phyloP scores from a whole-genome alignment of 2,113 vertebrate genomes.

The Mohoua ochrocephala region DNA sequence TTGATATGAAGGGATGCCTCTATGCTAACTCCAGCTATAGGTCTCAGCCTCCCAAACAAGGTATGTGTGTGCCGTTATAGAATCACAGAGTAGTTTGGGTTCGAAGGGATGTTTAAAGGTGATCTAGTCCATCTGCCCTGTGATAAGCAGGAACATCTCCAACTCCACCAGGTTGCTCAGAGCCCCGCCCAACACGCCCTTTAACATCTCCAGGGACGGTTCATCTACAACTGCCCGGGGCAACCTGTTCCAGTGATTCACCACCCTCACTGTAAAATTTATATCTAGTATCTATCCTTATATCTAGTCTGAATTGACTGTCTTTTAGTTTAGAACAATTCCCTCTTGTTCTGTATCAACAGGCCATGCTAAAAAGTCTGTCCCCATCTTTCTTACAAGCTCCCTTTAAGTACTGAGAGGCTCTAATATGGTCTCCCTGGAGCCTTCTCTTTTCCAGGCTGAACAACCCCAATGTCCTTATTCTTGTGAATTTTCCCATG shows the following conservation, averaged over 20 bases:
- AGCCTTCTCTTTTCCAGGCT: neutral
- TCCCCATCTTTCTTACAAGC: neutral
- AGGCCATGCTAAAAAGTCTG: neutral
- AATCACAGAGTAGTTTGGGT: neutral
- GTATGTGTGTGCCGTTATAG: neutral
- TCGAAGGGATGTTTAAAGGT: neutral
- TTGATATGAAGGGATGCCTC: neutral
- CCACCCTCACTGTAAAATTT: neutral
- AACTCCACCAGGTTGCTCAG: neutral
- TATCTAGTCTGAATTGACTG: neutral
- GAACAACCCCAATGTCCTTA: neutral
- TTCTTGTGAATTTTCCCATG: neutral
- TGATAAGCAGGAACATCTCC: neutral
- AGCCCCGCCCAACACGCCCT: neutral
- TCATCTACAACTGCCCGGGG: no score
- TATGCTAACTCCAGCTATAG: neutral
- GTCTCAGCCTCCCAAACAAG: neutral
- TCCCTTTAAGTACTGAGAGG: neutral
- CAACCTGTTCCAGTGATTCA: neutral
- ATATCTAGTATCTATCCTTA: neutral
- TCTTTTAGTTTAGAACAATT: neutral
- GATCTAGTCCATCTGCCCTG: neutral
- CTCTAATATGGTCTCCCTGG: neutral
- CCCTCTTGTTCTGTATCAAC: fast-evolving
- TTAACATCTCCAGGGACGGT: neutral